Base-by-base conservation (phyloP, 2,797 vertebrate species). In the Xiphophorus birchmanni region DNA sequence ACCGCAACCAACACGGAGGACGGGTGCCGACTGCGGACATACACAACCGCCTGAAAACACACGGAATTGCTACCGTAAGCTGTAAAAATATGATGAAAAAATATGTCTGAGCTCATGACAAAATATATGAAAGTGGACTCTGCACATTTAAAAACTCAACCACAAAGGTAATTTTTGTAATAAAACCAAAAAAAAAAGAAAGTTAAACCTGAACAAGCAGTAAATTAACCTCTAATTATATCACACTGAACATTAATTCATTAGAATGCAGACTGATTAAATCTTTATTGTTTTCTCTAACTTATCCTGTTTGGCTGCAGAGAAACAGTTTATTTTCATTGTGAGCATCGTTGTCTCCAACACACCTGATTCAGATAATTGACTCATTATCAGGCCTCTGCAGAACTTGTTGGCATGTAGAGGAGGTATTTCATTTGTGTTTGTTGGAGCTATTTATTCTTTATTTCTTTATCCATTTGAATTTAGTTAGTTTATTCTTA, bases 1-100 rank as follows among this genome's bases (percentile, higher is more conserved):
- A 96, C 90, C 0, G 96, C 97, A 42, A 97, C 91, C 76, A 98
- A 93, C 4, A 42, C 56, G 7, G 96, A 94, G 2, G 88, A 79
- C 0, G 97, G 97, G 85, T 97, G 95, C 48, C 95, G 91, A 88
- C 91, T 96, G 42, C 92, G 93, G 82, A 98, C 85, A 79, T 97
- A 99, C 21, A 91, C 86, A 76, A 97, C 88, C 0, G 94, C 96
- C 90, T 94, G 86, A 11, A 44, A 1, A 29, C 37, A 78, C 29
- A 54, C 48, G 26, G 54, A 21, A 44, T 15, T 2, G 0, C 42
- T 42, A 78, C 9, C 11, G 48, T 21, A 48, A 71, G 69, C 54
- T 56, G 54, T 56, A 26, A 26, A 29, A 15, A 11, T 1, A 58
- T n/a, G 0, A 58, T 13, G 5, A n/a, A 58, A 58, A 58, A 12